phyloP scores from a whole-genome alignment of 2,113 vertebrate genomes.

The Piprites chloris region DNA sequence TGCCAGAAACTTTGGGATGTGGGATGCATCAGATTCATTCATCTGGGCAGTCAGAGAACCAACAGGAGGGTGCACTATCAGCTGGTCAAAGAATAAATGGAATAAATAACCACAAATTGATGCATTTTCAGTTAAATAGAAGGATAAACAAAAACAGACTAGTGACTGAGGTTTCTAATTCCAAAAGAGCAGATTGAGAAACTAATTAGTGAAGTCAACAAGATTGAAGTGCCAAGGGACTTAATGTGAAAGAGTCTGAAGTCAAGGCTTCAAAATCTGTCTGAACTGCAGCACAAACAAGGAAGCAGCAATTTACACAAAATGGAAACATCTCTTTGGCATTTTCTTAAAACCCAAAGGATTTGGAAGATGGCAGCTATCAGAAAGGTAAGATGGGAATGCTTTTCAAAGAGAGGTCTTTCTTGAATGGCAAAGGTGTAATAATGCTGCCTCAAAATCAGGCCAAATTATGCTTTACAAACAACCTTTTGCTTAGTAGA shows the following conservation, averaged over 20 bases:
- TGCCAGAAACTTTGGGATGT: neutral
- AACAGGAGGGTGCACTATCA: neutral
- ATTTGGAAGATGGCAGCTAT: neutral
- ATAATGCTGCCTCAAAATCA: neutral
- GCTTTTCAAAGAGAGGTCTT: neutral
- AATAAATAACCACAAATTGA: fast-evolving
- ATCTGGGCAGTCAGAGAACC: neutral
- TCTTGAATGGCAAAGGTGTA: neutral
- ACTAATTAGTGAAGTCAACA: conserved; percentile 12
- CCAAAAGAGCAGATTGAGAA: neutral
- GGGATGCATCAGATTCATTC: neutral
- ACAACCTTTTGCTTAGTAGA: neutral
- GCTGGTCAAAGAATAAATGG: neutral
- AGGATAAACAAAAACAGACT: neutral
- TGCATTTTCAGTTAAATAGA: neutral
- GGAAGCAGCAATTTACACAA: neutral
- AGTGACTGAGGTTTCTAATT: neutral
- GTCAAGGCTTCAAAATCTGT: neutral
- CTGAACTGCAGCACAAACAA: neutral
- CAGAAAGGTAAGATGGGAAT: neutral
- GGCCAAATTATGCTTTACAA: neutral
- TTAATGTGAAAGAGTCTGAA: neutral
- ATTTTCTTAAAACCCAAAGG: neutral
- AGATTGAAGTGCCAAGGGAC: neutral
- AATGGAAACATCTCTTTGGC: neutral